Evolutionary conservation across 2,888 invertebrate genomes (phyloP).

Genomic region (Drosophila rubida): DNA sequence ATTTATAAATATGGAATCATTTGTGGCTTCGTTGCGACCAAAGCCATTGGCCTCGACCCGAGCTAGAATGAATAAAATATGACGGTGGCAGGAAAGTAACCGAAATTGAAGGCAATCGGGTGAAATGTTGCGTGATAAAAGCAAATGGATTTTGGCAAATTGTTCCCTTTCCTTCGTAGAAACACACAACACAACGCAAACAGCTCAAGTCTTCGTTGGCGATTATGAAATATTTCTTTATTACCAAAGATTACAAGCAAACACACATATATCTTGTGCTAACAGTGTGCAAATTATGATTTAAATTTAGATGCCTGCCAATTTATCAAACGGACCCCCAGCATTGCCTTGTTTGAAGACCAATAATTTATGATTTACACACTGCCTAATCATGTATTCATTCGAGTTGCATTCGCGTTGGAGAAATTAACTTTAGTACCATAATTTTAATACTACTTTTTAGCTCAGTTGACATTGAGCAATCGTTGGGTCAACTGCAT

Average conservation of each 20-base stretch:
- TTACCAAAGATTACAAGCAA: slow-evolving; percentile 15
- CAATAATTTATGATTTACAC: not conserved
- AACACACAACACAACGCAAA: not conserved
- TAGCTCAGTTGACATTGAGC: slow-evolving; percentile 32
- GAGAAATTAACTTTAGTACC: slow-evolving; percentile 1
- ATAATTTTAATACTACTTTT: too few species aligned
- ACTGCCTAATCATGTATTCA: not conserved
- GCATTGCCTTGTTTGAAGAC: not conserved
- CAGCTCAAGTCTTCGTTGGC: not conserved
- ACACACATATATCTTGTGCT: not conserved
- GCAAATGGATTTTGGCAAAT: slow-evolving; percentile 25
- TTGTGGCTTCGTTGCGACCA: slow-evolving; percentile 27
- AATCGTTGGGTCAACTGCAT: slow-evolving; percentile 37
- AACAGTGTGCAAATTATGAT: not conserved
- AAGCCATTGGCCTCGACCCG: slow-evolving; percentile 45
- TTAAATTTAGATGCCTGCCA: not conserved
- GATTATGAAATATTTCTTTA: slow-evolving; percentile 16
- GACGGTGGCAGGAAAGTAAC: slow-evolving; percentile 1
- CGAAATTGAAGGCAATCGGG: slow-evolving; percentile 2
- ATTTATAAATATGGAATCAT: slow-evolving; percentile 69
- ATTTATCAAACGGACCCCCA: not conserved
- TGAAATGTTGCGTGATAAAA: slow-evolving; percentile 30
- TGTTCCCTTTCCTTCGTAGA: slow-evolving; percentile 6
- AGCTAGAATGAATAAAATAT: slow-evolving; percentile 43
- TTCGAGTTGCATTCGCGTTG: not conserved